Base-by-base conservation (phyloP, 1,140 invertebrate genomes). In the Lepidurus apus region DNA sequence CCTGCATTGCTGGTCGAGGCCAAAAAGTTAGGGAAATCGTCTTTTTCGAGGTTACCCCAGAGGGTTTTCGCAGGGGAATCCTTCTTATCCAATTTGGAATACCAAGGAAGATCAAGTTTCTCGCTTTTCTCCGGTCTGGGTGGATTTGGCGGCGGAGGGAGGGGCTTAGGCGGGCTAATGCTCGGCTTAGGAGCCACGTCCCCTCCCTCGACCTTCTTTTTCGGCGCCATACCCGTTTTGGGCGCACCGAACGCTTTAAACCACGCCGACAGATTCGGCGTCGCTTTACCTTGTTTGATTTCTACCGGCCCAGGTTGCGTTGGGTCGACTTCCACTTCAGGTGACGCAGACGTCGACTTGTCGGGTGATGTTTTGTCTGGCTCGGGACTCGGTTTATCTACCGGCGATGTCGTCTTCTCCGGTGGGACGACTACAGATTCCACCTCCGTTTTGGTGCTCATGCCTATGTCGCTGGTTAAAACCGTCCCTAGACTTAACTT, bases 161-260 rank as follows among this genome's bases (percentile, higher is more conserved):
- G 26, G 26, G 74, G 65, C 75, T 79, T 74, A 44, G 42, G 74
- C 7, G 13, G 77, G 11, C 43, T 78, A 17, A 42, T 53, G 21
- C 77, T 78, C 76, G 47, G 47, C 9, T 75, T 34, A 65, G 53
- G 42, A 26, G 79, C 79, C 10, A 80, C 73, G 73, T 74, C 75
- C 45, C 47, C 21, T 43, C 79, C 77, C 81, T 84, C 83, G 26
- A 80, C 77, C 81, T 83, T 83, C 82, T 84, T 84, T 80, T 85
- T 84, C 73, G 80, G 45, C 26, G 80, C 80, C 43, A 82, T 81
- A 74, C 82, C 81, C 26, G 85, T 81, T 82, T 91, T 94, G 7
- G 93, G 93, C 0, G 91, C 91, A 65, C 94, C 93, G 84, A 95
- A 95, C 0, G 93, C 93, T 85, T 95, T 95, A 77, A 95, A 93